These are phyloP conservation scores for Scartelaos histophorus DNA, from an alignment of 2,113 vertebrate species.

Conservation along the genomic window DNA sequence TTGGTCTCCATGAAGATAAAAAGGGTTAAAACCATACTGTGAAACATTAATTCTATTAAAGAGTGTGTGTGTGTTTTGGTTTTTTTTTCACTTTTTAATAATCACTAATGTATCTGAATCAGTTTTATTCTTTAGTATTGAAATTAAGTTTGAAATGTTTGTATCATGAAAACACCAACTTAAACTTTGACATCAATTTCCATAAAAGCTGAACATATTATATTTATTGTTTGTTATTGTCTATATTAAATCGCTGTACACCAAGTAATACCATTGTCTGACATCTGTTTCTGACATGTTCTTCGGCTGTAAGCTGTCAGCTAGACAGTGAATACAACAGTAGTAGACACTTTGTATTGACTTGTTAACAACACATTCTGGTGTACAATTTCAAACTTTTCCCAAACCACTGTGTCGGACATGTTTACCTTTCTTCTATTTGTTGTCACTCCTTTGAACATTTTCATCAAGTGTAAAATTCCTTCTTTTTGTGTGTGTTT, in stretches of 20 bases:
- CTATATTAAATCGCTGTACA: background rate
- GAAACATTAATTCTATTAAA: no score
- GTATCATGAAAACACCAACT: background rate
- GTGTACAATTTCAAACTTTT: slow-evolving; percentile 45
- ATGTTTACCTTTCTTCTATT: slow-evolving; percentile 24
- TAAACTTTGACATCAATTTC: background rate
- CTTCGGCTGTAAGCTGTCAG: background rate
- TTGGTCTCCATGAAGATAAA: no score
- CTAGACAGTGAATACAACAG: slow-evolving; percentile 27
- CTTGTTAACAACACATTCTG: slow-evolving; percentile 35
- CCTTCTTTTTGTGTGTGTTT: slow-evolving; percentile 14
- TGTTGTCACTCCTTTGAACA: slow-evolving; percentile 20
- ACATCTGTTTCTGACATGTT: background rate
- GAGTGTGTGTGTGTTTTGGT: no score
- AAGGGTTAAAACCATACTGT: no score
- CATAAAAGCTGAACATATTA: background rate
- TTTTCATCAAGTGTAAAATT: slow-evolving; percentile 34
- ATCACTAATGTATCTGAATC: no score
- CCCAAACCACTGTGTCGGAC: slow-evolving; percentile 23
- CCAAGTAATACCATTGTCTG: background rate
- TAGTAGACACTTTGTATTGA: slow-evolving; percentile 38
- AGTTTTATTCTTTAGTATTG: no score
- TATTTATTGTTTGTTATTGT: background rate
- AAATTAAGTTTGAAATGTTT: no score
- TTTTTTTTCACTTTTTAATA: no score